Percentiles rank a stretch among this genome's conserved stretches.
Evolutionary conservation across 2,113 vertebrate species (phyloP).

Genomic region (Macquaria australasica): DNA sequence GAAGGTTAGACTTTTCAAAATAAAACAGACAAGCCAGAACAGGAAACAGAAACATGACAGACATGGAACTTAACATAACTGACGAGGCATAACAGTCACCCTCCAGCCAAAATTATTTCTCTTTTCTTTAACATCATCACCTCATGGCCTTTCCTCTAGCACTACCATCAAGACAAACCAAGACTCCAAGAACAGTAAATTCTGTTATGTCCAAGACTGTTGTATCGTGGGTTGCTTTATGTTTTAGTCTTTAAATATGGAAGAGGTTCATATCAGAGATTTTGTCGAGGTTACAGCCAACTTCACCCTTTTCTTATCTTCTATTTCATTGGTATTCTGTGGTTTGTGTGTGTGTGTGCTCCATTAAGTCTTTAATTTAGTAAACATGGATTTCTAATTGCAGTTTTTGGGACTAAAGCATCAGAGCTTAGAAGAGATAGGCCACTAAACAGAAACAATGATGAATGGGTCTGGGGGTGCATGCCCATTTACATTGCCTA

Average conservation of each 20-base stretch:
- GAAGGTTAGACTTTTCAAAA: no score
- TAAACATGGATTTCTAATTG: not conserved
- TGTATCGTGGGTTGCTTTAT: not conserved
- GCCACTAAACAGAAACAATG: not conserved
- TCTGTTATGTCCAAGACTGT: not conserved
- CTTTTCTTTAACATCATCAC: no score
- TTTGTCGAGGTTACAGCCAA: not conserved
- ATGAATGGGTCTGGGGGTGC: not conserved
- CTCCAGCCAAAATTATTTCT: no score
- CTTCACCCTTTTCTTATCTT: not conserved
- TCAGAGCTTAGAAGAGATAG: not conserved
- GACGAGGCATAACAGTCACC: no score
- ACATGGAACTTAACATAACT: no score
- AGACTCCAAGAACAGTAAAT: not conserved
- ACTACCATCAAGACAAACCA: not conserved
- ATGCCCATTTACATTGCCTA: not conserved
- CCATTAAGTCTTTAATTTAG: not conserved
- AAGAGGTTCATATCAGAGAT: not conserved
- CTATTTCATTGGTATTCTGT: not conserved
- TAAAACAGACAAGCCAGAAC: no score
- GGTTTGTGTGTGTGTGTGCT: not conserved
- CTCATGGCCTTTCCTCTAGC: no score
- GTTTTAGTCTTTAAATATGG: no score
- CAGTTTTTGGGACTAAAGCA: not conserved
- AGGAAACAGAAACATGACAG: no score